Conservation (phyloP, 2,797 vertebrate genomes). For the Cryptoprocta ferox region DNA sequence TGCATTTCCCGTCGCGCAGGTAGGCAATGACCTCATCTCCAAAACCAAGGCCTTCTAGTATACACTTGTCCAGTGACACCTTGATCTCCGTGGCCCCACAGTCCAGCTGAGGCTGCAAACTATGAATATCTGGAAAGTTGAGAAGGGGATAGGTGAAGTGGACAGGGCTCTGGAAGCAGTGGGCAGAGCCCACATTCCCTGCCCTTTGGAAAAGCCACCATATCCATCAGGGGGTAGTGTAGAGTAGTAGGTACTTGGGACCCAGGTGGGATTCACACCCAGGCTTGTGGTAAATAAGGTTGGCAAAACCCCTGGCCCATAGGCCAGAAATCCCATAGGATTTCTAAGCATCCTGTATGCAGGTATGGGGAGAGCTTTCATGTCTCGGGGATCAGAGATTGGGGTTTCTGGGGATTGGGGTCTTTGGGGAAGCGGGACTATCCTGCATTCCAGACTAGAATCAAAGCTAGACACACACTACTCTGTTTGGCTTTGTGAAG, state of each 20-base stretch:
- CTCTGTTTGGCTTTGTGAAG: neutral
- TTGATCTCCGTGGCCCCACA: slow-evolving; percentile 67
- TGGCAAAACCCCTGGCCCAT: neutral
- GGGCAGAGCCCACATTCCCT: neutral
- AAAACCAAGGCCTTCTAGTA: slow-evolving; percentile 63
- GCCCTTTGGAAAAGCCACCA: neutral
- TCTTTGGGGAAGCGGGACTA: neutral
- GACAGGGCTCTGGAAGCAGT: neutral
- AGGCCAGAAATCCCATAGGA: neutral
- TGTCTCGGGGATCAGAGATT: neutral
- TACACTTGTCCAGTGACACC: slow-evolving; percentile 72
- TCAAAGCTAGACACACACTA: neutral
- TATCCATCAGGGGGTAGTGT: neutral
- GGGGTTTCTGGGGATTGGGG: neutral
- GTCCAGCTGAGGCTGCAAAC: slow-evolving; percentile 64
- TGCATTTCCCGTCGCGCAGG: slow-evolving; percentile 63
- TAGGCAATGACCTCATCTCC: slow-evolving; percentile 4
- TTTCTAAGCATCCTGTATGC: neutral
- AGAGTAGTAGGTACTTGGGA: neutral
- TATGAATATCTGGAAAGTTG: slow-evolving; percentile 54
- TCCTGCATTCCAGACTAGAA: neutral
- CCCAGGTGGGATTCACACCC: neutral
- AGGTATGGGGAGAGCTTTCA: neutral
- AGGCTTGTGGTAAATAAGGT: neutral
- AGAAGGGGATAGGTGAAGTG: neutral